Percentiles rank a stretch among this genome's conserved stretches.
These are phyloP conservation scores for Dendrocincla fuliginosa DNA, from an alignment of 2,797 vertebrate species.

Conservation along the genomic window DNA sequence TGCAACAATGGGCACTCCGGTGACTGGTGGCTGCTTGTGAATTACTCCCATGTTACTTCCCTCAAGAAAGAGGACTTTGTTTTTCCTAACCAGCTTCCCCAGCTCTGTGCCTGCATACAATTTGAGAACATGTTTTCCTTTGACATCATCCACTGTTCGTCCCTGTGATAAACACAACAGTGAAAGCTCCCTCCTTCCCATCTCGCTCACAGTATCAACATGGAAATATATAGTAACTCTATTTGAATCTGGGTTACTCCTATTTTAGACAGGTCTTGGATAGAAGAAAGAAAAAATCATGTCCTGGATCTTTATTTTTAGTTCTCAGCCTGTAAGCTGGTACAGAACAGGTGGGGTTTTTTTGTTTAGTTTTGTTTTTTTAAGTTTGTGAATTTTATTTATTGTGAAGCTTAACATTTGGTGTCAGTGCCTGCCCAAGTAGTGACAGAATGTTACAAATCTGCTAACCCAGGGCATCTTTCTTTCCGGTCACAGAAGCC, in stretches of 20 bases:
- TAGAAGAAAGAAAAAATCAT: neutral
- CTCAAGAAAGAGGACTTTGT: neutral
- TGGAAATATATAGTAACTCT: neutral
- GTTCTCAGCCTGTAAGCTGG: neutral
- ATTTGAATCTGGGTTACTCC: neutral
- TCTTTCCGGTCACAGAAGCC: too few species aligned
- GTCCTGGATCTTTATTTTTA: neutral
- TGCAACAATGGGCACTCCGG: neutral
- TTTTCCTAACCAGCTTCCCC: neutral
- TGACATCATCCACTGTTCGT: too few species aligned
- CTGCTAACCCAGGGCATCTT: too few species aligned
- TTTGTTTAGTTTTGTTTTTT: neutral
- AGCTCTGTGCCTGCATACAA: neutral
- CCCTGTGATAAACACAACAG: too few species aligned
- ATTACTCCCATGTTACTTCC: neutral
- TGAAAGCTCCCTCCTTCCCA: neutral
- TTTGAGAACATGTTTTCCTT: neutral
- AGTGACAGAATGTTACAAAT: neutral
- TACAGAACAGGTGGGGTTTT: neutral
- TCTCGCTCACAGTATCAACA: fast-evolving
- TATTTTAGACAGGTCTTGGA: neutral
- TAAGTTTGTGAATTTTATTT: neutral
- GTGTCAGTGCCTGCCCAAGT: neutral
- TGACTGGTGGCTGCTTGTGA: neutral
- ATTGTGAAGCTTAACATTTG: neutral